These are phyloP conservation scores for Nannoperca obscura DNA, from an alignment of 2,797 vertebrate species.

Conservation along the genomic window DNA sequence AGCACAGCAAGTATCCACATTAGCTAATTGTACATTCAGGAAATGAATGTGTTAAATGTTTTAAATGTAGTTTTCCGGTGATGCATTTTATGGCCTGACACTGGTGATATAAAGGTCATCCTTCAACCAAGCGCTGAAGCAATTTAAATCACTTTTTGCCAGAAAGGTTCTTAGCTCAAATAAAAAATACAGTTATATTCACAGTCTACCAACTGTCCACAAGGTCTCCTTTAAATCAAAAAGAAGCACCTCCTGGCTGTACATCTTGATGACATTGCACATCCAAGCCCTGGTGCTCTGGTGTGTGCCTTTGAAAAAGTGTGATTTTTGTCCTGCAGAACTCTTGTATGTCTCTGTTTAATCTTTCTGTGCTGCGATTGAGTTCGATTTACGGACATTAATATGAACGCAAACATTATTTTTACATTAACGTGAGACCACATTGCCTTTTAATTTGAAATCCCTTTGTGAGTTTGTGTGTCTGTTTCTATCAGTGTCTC, in stretches of 20 bases:
- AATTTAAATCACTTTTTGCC: constrained; percentile 42
- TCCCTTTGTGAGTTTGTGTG: background rate
- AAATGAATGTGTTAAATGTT: background rate
- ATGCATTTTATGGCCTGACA: constrained; percentile 36
- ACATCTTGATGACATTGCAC: constrained; percentile 59
- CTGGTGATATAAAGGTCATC: constrained; percentile 29
- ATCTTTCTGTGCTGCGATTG: constrained; percentile 7
- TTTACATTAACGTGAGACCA: background rate
- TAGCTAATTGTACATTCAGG: background rate
- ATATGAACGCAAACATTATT: background rate
- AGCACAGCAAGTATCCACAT: background rate
- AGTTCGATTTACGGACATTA: constrained; percentile 11
- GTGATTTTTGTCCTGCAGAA: constrained; percentile 35
- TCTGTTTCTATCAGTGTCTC: background rate
- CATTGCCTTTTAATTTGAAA: constrained; percentile 5
- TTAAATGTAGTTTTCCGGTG: constrained; percentile 16
- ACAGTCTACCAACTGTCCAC: constrained; percentile 48
- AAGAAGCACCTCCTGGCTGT: constrained; percentile 45
- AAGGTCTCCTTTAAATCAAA: constrained; percentile 66
- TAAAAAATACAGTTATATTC: constrained; percentile 45
- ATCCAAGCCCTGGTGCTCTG: constrained; percentile 34
- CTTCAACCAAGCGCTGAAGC: constrained; percentile 17
- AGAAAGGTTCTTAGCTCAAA: constrained; percentile 38
- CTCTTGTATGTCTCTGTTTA: constrained; percentile 7
- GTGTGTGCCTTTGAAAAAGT: constrained; percentile 38